A percentile compares a stretch with the other conserved stretches of the same genome.
Evolutionary conservation across 2,113 vertebrate species (phyloP).

Genomic region (Zosterops hypoxanthus): DNA sequence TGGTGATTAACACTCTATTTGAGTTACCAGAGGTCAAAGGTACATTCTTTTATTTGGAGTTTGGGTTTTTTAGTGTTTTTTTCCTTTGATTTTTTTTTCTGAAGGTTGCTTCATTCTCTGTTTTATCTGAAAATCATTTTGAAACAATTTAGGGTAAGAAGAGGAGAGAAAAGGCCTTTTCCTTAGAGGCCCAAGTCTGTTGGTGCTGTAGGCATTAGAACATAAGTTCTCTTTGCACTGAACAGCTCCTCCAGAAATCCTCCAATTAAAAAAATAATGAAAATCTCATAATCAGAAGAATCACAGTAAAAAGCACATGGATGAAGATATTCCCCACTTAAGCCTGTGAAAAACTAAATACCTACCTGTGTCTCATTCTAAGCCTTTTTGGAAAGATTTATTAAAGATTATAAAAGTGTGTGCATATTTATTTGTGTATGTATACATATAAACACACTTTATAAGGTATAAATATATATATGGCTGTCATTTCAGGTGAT

Average conservation of each 20-base stretch:
- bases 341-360: not conserved
- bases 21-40: conserved; percentile 40
- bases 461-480: not conserved
- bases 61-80: not conserved
- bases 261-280: not conserved
- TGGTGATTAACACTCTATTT: conserved; percentile 37
- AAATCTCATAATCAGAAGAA: not conserved
- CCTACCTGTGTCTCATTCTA: not conserved
- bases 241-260: not conserved
- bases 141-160: not conserved
- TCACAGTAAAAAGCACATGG: not conserved
- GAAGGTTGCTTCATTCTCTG: not conserved
- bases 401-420: not conserved
- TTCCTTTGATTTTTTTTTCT: not conserved
- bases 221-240: not conserved
- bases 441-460: not conserved
- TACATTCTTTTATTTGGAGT: not conserved
- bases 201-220: not conserved
- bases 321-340: not conserved
- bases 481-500: not conserved
- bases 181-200: not conserved
- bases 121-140: not conserved
- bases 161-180: not conserved
- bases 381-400: not conserved
- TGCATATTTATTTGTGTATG: not conserved